Evolutionary conservation across 2,797 vertebrate genomes (phyloP).

Genomic region (Anniella stebbinsi): DNA sequence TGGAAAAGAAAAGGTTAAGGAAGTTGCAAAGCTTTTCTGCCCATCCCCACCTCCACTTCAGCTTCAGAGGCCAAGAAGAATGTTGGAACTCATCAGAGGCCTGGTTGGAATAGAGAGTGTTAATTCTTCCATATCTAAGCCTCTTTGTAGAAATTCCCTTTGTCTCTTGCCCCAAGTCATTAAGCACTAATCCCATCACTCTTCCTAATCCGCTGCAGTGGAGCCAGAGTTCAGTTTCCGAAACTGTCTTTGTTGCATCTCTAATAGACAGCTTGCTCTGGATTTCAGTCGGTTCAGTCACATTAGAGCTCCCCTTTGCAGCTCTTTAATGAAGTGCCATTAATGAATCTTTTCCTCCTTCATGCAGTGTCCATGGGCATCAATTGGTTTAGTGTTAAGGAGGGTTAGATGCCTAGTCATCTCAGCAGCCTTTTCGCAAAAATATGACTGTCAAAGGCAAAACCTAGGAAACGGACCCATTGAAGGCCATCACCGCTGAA

Average conservation of each 20-base stretch:
- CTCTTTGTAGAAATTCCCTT: constrained; percentile 99
- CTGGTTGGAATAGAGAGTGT: constrained; percentile 89
- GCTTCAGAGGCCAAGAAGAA: constrained; percentile 78
- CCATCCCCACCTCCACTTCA: constrained; percentile 15
- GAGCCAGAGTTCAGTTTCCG: constrained; percentile 91
- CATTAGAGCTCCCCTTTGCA: constrained; percentile 80
- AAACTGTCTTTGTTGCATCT: constrained; percentile 88
- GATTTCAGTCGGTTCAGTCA: constrained; percentile 80
- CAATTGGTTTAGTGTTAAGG: constrained; percentile 83
- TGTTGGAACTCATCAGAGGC: constrained; percentile 82
- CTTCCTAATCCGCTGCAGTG: constrained; percentile 96
- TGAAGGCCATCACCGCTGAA: constrained; percentile 78
- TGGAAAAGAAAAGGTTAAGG: constrained; percentile 71
- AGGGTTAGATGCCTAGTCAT: constrained; percentile 80
- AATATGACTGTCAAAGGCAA: constrained; percentile 85
- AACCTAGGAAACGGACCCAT: constrained; percentile 82
- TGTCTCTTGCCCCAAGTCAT: constrained; percentile 99
- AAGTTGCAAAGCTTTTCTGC: constrained; percentile 72
- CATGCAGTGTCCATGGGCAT: constrained; percentile 78
- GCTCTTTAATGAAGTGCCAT: constrained; percentile 88
- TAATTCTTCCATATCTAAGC: constrained; percentile 99
- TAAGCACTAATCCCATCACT: constrained; percentile 99
- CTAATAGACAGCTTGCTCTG: constrained; percentile 87
- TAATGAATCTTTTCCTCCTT: constrained; percentile 89
- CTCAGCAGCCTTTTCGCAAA: constrained; percentile 78